phyloP scores from a whole-genome alignment of 2,113 vertebrate genomes.

The Rostratula benghalensis region DNA sequence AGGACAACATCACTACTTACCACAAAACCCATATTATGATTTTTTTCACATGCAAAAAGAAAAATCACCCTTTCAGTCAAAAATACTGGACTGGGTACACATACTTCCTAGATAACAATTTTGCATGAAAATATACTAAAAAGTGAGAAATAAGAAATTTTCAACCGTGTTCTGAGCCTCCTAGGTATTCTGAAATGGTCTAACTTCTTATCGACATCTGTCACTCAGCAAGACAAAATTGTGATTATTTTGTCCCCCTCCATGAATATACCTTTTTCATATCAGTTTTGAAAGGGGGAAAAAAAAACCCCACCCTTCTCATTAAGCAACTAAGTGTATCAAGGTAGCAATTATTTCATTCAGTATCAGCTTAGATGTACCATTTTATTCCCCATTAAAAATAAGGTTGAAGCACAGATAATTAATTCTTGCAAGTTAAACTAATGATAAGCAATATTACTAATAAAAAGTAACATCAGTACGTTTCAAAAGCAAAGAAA shows the following conservation, averaged over 20 bases:
- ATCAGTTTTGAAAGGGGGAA: neutral
- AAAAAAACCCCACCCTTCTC: neutral
- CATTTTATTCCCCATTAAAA: neutral
- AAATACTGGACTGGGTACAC: neutral
- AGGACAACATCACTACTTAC: neutral
- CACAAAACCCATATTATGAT: neutral
- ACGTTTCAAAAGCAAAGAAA: neutral
- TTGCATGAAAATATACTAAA: neutral
- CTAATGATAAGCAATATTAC: neutral
- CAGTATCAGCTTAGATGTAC: neutral
- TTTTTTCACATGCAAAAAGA: neutral
- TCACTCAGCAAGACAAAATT: neutral
- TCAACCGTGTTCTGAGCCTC: neutral
- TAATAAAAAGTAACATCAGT: neutral
- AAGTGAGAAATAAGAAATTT: neutral
- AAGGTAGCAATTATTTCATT: neutral
- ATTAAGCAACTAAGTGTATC: neutral
- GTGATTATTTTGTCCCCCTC: neutral
- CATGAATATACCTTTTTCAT: neutral
- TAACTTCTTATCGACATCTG: neutral
- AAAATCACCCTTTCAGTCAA: neutral
- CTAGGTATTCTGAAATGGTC: neutral
- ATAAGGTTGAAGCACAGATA: neutral
- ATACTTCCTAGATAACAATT: neutral
- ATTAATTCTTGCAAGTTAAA: neutral